These are phyloP conservation scores for Pipistrellus pygmaeus DNA, from an alignment of 2,797 vertebrate genomes.

Conservation along the genomic window DNA sequence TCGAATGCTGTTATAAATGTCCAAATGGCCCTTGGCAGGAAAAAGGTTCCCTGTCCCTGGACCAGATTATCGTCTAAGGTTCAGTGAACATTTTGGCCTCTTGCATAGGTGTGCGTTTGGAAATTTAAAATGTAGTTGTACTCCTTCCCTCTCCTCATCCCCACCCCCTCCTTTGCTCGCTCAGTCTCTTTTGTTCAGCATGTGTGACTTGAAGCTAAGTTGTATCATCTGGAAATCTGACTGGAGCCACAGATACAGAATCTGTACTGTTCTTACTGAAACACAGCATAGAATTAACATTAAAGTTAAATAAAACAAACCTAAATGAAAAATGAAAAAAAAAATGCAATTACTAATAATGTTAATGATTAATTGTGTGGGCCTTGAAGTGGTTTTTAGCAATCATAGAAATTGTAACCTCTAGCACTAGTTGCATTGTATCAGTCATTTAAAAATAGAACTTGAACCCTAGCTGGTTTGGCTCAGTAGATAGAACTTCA, in stretches of 20 bases:
- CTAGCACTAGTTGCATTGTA: neutral
- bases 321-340: constrained; percentile 95
- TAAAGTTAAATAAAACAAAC: constrained; percentile 99
- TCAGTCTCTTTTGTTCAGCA: constrained; percentile 95
- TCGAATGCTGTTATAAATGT: too few species aligned
- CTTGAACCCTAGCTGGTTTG: neutral
- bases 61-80: neutral
- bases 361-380: neutral
- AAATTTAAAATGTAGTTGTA: constrained; percentile 5
- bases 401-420: neutral
- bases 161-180: constrained; percentile 87
- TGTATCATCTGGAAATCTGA: constrained; percentile 99
- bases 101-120: neutral
- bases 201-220: constrained; percentile 99
- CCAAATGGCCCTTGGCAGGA: too few species aligned
- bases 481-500: too few species aligned
- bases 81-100: neutral
- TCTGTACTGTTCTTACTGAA: constrained; percentile 99
- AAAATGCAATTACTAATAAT: neutral
- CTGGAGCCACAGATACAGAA: constrained; percentile 99
- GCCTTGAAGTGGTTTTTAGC: neutral
- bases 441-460: constrained; percentile 39
- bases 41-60: neutral
- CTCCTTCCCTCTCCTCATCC: too few species aligned
- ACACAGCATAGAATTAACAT: constrained; percentile 99